Base-by-base conservation (phyloP, 2,113 vertebrate species). In the Synodontis membranacea region DNA sequence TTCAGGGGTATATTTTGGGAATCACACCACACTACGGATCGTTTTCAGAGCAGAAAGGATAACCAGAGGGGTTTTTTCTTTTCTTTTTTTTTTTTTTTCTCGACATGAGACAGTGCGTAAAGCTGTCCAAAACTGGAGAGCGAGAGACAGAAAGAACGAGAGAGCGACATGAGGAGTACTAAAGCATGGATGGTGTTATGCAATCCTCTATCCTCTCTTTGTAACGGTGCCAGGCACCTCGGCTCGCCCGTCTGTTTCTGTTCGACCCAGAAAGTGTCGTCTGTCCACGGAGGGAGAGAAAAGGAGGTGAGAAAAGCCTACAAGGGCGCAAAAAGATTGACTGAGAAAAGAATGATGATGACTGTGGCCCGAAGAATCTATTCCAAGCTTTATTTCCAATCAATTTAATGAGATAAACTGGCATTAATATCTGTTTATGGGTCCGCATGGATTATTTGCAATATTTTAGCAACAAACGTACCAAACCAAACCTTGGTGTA, bases 221-320 rank as follows among this genome's bases (percentile, higher is more conserved):
- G 72, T 46, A 46, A 75, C 14, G 23, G 42, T 75, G 72, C 72
- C 72, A 75, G 72, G 72, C 72, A 75, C 72, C 72, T 75, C 72
- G 25, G 72, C 42, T 48, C 25, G 46, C 44, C 72, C 72, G 42
- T 75, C 72, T 75, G 72, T 75, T 75, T 28, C 42, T 46, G 42
- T 78, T 85, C 79, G 54, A 82, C 78, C 56, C 68, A 58, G 85
- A 81, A 82, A 70, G 86, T 82, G 83, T 85, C 83, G 56, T 72
- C 70, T 85, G 86, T 54, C 83, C 50, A 48, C 23, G 6, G 74
- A 75, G 25, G 72, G 72, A 75, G 25, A 75, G 72, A 48, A 75
- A 75, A 75, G 72, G 42, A 75, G 42, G 72, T 75, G 72, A 46
- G 72, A 75, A 75, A 48, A 75, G 72, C 42, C 72, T 46, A 8